Evolutionary conservation across 2,113 vertebrate species (phyloP).

Genomic region (Cyanistes caeruleus): DNA sequence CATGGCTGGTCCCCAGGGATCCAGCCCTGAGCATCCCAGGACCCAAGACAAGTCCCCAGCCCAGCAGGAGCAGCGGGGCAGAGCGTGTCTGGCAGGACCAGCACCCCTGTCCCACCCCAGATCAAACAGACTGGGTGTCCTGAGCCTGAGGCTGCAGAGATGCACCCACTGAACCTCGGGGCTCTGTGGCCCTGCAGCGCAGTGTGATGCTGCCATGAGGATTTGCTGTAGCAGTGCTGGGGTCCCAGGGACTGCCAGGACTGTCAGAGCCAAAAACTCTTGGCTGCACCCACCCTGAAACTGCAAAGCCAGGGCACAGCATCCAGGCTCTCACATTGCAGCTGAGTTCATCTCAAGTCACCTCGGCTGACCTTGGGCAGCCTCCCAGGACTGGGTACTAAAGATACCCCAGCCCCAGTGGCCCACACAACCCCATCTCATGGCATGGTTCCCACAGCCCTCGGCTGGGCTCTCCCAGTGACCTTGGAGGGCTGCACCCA

Average conservation of each 20-base stretch:
- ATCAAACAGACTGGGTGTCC: accelerated
- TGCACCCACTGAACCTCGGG: neutral
- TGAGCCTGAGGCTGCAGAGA: neutral
- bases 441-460: accelerated
- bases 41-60: neutral
- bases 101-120: accelerated
- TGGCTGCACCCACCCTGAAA: accelerated
- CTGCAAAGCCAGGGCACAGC: neutral
- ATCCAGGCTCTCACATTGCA: accelerated
- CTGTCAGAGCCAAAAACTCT: neutral
- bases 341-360: neutral
- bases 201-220: accelerated
- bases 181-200: neutral
- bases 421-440: neutral
- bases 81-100: accelerated
- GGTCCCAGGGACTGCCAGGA: neutral
- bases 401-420: neutral
- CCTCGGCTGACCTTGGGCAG: neutral
- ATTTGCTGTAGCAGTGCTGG: neutral
- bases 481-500: neutral
- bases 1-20: neutral
- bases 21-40: accelerated
- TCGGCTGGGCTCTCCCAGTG: accelerated
- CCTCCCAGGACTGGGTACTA: neutral
- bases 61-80: neutral